Conservation (phyloP, 2,113 vertebrate genomes). For the Melospiza georgiana region DNA sequence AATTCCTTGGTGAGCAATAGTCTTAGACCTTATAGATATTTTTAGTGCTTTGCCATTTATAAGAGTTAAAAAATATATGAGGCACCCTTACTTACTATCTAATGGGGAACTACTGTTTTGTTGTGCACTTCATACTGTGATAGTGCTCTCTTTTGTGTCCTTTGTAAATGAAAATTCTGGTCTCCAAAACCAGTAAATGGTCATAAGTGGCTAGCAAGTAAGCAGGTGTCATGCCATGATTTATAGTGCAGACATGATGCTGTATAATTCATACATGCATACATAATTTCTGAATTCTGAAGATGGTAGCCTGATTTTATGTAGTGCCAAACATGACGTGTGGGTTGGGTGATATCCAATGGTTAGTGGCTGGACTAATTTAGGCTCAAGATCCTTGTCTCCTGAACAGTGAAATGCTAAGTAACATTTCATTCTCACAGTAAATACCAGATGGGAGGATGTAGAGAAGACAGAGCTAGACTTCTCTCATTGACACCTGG, state of each 20-base stretch:
- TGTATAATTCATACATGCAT: not conserved
- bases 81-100: not conserved
- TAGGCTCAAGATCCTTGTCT: slow-evolving; percentile 3
- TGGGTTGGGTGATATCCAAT: not conserved
- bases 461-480: not conserved
- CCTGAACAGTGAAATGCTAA: not conserved
- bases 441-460: not conserved
- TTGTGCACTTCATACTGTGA: not conserved
- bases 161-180: not conserved
- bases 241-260: not conserved
- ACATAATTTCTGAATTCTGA: not conserved
- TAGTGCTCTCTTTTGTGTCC: not conserved
- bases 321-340: not conserved
- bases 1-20: not conserved
- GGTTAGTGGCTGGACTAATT: slow-evolving; percentile 15
- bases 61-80: not conserved
- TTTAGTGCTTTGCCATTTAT: slow-evolving; percentile 26
- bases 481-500: not conserved
- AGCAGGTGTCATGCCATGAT: not conserved
- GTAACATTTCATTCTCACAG: not conserved
- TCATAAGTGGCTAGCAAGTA: not conserved
- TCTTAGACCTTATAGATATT: slow-evolving; percentile 5
- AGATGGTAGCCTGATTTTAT: not conserved
- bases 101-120: not conserved
- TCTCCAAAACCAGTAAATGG: not conserved